Evolutionary conservation across 1,140 invertebrate species (phyloP), one percentile per base, ranked within the genome.

Genomic region (Drosophila carrolli): DNA sequence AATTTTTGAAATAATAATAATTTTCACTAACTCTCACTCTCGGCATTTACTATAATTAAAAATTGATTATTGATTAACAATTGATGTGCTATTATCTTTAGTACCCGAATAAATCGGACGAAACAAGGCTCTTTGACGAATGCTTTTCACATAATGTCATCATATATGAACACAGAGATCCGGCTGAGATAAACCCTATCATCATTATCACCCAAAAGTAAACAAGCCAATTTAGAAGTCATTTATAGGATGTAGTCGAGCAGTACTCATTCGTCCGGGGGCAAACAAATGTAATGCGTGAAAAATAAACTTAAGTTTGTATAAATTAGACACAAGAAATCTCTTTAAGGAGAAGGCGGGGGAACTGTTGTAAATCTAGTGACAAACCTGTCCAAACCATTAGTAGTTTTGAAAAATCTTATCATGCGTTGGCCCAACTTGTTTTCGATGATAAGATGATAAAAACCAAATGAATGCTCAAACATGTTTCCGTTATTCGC

Each of bases 241-340:
- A 59, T 63, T 63, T 63, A 59, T 65, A 37, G 61, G 10, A 61
- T 60, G 19, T 8, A 37, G 10, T 23, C 14, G 40, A 35, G 47
- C 8, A 68, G 27, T 43, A 11, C 32, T 51, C 38, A 43, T 63
- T 16, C 55, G 50, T 40, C 19, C 9, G 38, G n/a, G 13, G 14
- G 44, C 19, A 79, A 76, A 76, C 43, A 82, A 61, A 61, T 72
- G 41, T 63, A 88, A 76, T 88, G 83, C 80, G 83, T 88, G 83
- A 88, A 88, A 40, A 89, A 79, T 83, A 88, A 88, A 88, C 79
- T 74, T 73, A 77, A 53, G 53, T 74, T 66, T 55, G 11, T 56
- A 74, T 88, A 88, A 88, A 88, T 88, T 59, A 70, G 43, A 29
- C 13, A 37, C 29, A 44, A 54, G 59, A 58, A 29, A 16, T 41